A percentile compares a stretch with the other conserved stretches of the same genome.
Evolutionary conservation across 2,888 invertebrate genomes (phyloP).

Genomic region (Micropterix aruncella): DNA sequence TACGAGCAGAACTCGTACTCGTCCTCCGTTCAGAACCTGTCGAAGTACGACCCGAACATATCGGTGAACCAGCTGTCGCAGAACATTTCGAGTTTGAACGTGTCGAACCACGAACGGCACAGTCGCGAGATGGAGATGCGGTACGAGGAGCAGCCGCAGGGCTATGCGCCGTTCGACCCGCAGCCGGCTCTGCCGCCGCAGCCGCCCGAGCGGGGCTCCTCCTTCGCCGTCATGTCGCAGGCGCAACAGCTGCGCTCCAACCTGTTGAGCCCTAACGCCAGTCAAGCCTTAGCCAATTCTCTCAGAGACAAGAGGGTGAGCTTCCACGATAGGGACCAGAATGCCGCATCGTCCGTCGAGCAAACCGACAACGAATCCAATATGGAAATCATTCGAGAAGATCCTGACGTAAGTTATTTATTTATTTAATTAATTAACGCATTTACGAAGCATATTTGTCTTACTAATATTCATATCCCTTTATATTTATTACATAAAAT

Average conservation of each 20-base stretch:
- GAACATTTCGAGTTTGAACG: conserved; percentile 9
- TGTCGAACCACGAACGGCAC: conserved; percentile 1
- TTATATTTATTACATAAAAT: no score
- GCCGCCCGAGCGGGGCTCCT: conserved; percentile 80
- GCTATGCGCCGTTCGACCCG: not conserved
- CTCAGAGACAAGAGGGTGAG: conserved; percentile 54
- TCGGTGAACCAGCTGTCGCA: conserved; percentile 8
- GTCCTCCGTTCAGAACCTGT: conserved; percentile 5
- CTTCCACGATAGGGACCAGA: conserved; percentile 48
- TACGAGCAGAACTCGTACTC: not conserved
- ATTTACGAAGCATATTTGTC: no score
- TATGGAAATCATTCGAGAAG: conserved; percentile 44
- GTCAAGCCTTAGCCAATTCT: conserved; percentile 10
- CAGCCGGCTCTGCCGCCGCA: conserved; percentile 37
- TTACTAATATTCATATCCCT: no score
- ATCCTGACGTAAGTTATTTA: conserved; percentile 59
- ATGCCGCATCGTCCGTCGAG: not conserved
- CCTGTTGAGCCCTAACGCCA: conserved; percentile 18
- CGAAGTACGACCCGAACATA: conserved; percentile 9
- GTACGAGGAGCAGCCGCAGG: not conserved
- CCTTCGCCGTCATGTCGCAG: conserved; percentile 74
- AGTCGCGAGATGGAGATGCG: not conserved
- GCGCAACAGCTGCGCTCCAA: conserved; percentile 31
- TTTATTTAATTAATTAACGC: conserved; percentile 1
- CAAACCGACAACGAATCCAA: not conserved